Base-by-base conservation (phyloP, 2,113 vertebrate species). In the Entomyzon cyanotis region DNA sequence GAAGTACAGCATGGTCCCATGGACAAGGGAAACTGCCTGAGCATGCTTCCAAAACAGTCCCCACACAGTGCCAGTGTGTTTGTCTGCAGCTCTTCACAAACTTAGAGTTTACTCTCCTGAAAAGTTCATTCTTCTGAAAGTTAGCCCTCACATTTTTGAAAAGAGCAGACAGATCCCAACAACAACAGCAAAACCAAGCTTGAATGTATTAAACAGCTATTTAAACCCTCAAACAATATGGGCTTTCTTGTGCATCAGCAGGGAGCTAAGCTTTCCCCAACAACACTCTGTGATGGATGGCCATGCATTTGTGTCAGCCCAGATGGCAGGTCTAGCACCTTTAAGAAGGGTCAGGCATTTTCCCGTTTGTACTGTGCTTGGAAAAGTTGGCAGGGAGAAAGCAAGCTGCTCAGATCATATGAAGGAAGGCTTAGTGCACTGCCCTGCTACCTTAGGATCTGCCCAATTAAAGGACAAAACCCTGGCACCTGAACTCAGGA, bases 131-230 rank as follows among this genome's bases (percentile, higher is more conserved):
- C 49, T 74, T 53, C 39, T 37, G 35, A 84, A 90, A 63, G 50
- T 44, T 33, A 90, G n/a, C 49, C 83, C 56, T 56, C 15, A 47
- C 23, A 86, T 95, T 70, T 62, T 78, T 87, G 60, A 60, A 81
- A 88, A 60, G 76, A 93, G 53, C 52, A 64, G 85, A 67, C 60
- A 77, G 83, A 87, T 79, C 69, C 39, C 70, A 82, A 53, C 53
- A 68, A 83, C 42, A 80, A 18, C 78, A 84, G 59, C 33, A 77
- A 93, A 94, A 41, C 3, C 56, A 92, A 63, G 52, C 68, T 68
- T 71, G 90, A 71, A 90, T 92, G 87, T 78, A 86, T 96, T 94
- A 89, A 85, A 64, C 70, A 91, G 78, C 74, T 95, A 91, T 95
- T 96, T 83, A 93, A 90, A 77, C 47, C 1, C 0, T 88, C 84